Percentiles rank a stretch among this genome's conserved stretches.
These are phyloP conservation scores for Channa striata DNA, from an alignment of 2,797 vertebrate species.

Conservation along the genomic window DNA sequence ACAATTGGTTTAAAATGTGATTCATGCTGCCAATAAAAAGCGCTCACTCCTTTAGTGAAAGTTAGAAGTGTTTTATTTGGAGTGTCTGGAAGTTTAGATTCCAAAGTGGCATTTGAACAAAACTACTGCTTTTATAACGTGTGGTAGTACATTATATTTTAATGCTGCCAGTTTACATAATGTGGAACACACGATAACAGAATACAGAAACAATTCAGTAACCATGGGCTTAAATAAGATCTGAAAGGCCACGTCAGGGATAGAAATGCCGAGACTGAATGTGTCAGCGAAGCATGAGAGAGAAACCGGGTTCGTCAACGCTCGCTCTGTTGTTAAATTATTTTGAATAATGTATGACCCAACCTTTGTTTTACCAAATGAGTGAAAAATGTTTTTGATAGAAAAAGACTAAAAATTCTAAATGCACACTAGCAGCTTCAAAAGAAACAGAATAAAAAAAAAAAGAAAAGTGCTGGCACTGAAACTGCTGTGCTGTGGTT, in stretches of 20 bases:
- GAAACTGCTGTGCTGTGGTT: background rate
- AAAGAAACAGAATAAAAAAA: background rate
- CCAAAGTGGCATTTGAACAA: slow-evolving; percentile 18
- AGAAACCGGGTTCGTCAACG: background rate
- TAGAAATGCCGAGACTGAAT: slow-evolving; percentile 6
- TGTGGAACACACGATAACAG: background rate
- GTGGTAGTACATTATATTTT: background rate
- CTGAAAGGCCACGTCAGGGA: slow-evolving; percentile 50
- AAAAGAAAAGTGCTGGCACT: too few species aligned
- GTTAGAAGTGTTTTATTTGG: slow-evolving; percentile 59
- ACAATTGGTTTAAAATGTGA: background rate
- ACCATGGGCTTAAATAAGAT: slow-evolving; percentile 16
- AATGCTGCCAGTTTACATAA: background rate
- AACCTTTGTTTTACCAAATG: background rate
- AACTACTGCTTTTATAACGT: too few species aligned
- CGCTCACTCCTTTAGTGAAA: background rate
- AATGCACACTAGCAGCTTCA: background rate
- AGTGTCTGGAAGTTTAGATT: slow-evolving; percentile 42
- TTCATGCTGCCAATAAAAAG: background rate
- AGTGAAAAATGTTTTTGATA: background rate
- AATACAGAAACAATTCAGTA: slow-evolving; percentile 32
- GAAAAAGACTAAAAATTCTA: background rate
- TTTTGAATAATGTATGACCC: background rate
- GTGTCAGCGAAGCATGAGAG: background rate
- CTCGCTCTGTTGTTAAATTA: too few species aligned